Conservation (phyloP, 2,797 vertebrate genomes). For the Lophius americanus region DNA sequence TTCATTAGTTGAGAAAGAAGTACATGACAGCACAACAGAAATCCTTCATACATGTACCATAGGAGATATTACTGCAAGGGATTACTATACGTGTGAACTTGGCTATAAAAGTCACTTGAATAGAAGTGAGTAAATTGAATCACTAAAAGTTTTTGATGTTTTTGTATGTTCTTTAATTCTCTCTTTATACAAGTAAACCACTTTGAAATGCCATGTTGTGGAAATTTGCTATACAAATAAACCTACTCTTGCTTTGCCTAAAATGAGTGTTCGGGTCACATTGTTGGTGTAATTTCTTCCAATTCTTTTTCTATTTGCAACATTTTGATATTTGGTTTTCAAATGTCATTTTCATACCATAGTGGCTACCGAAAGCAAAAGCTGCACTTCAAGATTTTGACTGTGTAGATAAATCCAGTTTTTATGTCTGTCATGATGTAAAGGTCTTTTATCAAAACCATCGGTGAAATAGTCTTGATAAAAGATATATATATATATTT, state of each 20-base stretch:
- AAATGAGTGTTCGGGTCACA: neutral
- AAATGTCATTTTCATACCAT: neutral
- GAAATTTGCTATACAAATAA: too few species aligned
- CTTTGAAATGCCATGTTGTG: too few species aligned
- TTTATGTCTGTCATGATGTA: neutral
- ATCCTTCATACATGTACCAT: constrained; percentile 27
- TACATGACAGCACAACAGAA: constrained; percentile 43
- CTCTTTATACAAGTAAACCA: too few species aligned
- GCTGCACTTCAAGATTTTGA: neutral
- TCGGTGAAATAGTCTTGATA: too few species aligned
- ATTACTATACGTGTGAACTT: constrained; percentile 26
- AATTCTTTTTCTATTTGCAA: too few species aligned
- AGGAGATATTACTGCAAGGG: constrained; percentile 32
- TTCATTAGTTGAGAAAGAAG: constrained; percentile 48
- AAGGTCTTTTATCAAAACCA: neutral
- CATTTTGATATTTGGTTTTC: neutral
- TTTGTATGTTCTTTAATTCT: too few species aligned
- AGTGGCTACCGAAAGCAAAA: neutral
- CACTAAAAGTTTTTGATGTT: too few species aligned
- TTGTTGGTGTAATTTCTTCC: neutral
- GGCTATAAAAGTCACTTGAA: constrained; percentile 42
- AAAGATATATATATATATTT: constrained; percentile 1
- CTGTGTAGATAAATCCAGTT: neutral
- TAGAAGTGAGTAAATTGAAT: constrained; percentile 1
- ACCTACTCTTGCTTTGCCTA: neutral